Conservation (phyloP, 2,113 vertebrate genomes). For the Microcebus ravelobensis region DNA sequence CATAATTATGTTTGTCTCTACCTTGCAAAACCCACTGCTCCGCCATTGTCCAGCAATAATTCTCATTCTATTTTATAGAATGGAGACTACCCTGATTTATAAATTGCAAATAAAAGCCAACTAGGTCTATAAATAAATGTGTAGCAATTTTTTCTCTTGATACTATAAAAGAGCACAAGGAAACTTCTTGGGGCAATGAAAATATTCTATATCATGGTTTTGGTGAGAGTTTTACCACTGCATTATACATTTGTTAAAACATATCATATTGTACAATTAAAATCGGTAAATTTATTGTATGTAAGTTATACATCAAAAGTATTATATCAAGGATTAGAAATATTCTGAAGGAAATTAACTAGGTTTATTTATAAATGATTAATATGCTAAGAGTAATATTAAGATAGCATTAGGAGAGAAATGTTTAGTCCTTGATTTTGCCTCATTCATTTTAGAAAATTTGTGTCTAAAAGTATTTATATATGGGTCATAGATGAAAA, state of each 20-base stretch:
- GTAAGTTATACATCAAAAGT: not conserved
- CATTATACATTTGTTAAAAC: not conserved
- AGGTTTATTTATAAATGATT: not conserved
- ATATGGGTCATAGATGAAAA: not conserved
- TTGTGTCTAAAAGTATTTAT: not conserved
- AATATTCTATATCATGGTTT: not conserved
- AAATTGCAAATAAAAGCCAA: not conserved
- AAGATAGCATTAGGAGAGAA: not conserved
- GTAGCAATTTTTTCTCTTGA: not conserved
- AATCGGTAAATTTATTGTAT: not conserved
- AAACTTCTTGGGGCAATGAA: not conserved
- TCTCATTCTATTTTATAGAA: not conserved
- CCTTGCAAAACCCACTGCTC: not conserved
- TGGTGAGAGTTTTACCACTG: not conserved
- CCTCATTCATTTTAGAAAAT: not conserved
- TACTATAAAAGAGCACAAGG: not conserved
- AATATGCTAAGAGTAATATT: not conserved
- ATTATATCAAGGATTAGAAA: not conserved
- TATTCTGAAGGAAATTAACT: not conserved
- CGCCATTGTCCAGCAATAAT: not conserved
- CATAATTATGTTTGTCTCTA: not conserved
- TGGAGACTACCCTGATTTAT: not conserved
- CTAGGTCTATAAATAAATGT: not conserved
- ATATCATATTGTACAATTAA: not conserved
- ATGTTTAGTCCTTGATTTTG: not conserved